phyloP scores from a whole-genome alignment of 2,888 invertebrate genomes.

The Trissonchulus sp. region DNA sequence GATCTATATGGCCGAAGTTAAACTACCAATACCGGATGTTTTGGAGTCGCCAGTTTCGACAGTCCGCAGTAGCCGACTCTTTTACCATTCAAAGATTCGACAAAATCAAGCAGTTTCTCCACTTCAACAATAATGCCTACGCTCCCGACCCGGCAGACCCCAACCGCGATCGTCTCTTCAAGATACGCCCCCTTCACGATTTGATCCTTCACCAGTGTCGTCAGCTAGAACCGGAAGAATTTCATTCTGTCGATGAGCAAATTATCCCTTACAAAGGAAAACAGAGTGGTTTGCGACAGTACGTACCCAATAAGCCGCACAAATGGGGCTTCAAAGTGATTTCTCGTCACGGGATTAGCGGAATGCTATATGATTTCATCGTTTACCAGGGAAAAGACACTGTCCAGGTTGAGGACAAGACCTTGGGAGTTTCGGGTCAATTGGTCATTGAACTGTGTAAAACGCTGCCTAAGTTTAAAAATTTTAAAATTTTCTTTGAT shows the following conservation, averaged over 20 bases:
- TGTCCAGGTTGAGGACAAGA: background rate
- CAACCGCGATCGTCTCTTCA: constrained; percentile 33
- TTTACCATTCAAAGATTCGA: constrained; percentile 14
- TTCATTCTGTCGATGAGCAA: constrained; percentile 37
- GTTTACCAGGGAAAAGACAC: constrained; percentile 7
- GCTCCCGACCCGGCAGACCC: background rate
- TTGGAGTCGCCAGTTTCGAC: background rate
- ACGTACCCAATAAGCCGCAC: constrained; percentile 24
- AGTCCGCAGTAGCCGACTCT: background rate
- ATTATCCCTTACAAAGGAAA: constrained; percentile 38
- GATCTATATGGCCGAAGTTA: background rate
- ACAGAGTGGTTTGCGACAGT: background rate
- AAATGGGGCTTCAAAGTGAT: constrained; percentile 27
- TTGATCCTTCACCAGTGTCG: background rate
- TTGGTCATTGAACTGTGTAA: constrained; percentile 2
- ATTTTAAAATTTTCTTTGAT: constrained; percentile 16
- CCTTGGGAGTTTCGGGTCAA: constrained; percentile 11
- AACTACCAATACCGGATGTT: constrained; percentile 12
- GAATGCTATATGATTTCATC: constrained; percentile 25
- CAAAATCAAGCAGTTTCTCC: constrained; percentile 19
- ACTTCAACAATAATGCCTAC: constrained; percentile 12
- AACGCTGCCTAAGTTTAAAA: background rate
- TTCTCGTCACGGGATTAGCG: constrained; percentile 17
- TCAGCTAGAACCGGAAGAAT: constrained; percentile 31
- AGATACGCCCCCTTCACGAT: constrained; percentile 33